Conservation (phyloP, 2,113 vertebrate genomes). For the Spilogale gracilis region DNA sequence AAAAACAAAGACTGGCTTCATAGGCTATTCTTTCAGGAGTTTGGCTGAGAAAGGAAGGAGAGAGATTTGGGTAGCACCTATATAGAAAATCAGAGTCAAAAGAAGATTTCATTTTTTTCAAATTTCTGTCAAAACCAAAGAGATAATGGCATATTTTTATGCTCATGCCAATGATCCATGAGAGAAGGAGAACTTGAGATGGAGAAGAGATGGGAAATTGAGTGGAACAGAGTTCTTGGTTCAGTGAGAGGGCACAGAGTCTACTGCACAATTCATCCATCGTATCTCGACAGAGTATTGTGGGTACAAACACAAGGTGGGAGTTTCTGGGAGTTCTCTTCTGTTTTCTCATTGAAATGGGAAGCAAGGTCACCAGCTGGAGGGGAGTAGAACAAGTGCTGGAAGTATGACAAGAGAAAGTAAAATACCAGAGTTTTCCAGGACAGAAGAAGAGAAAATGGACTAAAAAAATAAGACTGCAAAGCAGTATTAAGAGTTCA, state of each 20-base stretch:
- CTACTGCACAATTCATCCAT: neutral
- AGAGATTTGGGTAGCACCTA: neutral
- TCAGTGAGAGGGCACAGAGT: neutral
- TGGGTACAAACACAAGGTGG: neutral
- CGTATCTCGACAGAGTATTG: neutral
- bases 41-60: neutral
- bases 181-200: constrained; percentile 12
- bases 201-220: neutral
- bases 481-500: neutral
- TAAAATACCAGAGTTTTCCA: neutral
- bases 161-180: neutral
- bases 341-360: neutral
- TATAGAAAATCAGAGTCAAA: neutral
- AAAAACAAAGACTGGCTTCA: neutral
- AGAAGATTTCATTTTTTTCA: neutral
- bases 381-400: neutral
- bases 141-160: neutral
- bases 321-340: neutral
- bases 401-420: neutral
- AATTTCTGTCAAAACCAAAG: neutral
- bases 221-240: neutral
- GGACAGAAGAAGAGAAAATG: neutral
- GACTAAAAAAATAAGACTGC: neutral
- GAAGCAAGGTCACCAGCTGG: neutral
- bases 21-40: neutral